Evolutionary conservation across 2,888 invertebrate genomes (phyloP), one percentile per base, ranked within the genome.

Genomic region (Griposia aprilina): DNA sequence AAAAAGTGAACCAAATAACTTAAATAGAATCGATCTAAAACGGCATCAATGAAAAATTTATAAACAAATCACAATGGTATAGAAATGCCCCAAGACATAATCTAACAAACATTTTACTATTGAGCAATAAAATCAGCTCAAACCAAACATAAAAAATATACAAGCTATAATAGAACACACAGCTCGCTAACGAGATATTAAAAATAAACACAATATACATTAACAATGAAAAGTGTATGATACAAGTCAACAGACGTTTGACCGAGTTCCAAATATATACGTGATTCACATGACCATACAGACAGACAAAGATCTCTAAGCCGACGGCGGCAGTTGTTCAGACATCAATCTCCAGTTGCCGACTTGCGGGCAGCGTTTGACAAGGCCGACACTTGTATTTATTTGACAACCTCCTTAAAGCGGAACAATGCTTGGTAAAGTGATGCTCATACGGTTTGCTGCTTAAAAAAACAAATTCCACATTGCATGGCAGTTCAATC

Each of bases 261-360:
- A 92, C 93, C 92, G 93, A 92, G 88, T 90, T 94, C 89, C 88
- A 90, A 91, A 93, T 92, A 90, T 92, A 93, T 87, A 80, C 83
- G 86, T 92, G 94, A 93, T 86, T 93, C 91, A 93, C 84, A 74
- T 84, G 71, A 88, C 89, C 87, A 84, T 89, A 87, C 89, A 85
- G 90, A 86, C 88, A 81, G 83, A 93, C 91, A 92, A 92, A 89
- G 91, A 86, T 86, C 88, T 90, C 87, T 82, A 88, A 90, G 87
- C 84, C 87, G 84, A 80, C 86, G 74, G 78, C 78, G 84, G 70
- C 93, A 94, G 93, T 93, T 93, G 93, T 91, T 91, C 83, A 82
- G 70, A 79, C 91, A 90, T 93, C 92, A 91, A 92, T 94, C 90
- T 80, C 78, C 81, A 26, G 77, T 84, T 84, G 85, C 88, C 84